Base-by-base conservation (phyloP, 1,140 invertebrate species). In the Tigriopus japonicus region DNA sequence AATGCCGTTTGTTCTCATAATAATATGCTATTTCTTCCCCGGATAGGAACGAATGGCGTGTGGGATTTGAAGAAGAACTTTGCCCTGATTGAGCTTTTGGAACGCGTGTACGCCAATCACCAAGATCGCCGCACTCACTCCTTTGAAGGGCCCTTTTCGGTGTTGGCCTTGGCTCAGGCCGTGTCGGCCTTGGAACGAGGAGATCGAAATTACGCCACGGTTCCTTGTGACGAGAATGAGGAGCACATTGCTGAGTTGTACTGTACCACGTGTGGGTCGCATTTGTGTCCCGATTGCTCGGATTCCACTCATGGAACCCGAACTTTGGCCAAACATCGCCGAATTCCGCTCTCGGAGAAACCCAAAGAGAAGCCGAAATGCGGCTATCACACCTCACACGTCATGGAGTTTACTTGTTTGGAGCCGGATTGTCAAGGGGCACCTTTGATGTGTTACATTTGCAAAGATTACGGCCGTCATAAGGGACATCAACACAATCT, bases 41-140 rank as follows among this genome's bases (percentile, higher is more conserved):
- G 63, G 60, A 2, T 52, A 71, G 73, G 74, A 15, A 71, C 75
- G 52, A 73, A 76, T 45, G 78, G 78, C 21, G 74, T 80, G 9
- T 79, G 77, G 72, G 76, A 77, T 24, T 66, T 80, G 58, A 81
- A 81, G 68, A 81, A 81, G 65, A 81, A 81, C 67, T 81, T 81
- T 74, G 78, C 78, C 2, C 67, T 80, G 0, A 68, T 81, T 23
- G 79, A 80, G 64, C 61, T 80, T 2, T 63, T 81, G 3, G 79
- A 81, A 66, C 73, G 74, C 66, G 64, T 80, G 1, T 75, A 79
- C n/a, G 45, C n/a, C n/a, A 49, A 15, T 60, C 67, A 69, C 17
- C 60, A 69, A 35, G 64, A 68, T 41, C 66, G 64, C 62, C 64
- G 67, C 56, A 64, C 63, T 23, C 28, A 35, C 28, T 3, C 28